Conservation (phyloP, 37 sponge, comb jelly and placozoan species). For the Haliclona indistincta region DNA sequence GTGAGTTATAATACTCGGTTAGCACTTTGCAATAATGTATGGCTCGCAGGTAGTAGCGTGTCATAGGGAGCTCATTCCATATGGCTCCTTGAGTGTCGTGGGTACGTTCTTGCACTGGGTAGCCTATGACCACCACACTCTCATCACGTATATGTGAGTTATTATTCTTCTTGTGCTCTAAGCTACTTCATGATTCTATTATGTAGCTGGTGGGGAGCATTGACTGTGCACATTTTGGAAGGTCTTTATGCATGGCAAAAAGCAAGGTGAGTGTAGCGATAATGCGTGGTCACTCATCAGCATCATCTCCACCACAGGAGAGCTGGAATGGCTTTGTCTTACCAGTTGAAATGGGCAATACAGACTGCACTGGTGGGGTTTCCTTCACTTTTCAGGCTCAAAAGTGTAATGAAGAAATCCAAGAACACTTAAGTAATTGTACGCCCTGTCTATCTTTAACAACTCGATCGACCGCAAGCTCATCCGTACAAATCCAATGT, state of each 20-base stretch:
- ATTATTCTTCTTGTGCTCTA: background rate
- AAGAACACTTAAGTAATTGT: too few relatives aligned
- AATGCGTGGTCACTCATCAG: background rate
- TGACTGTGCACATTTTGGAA: constrained; percentile 9
- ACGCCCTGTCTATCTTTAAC: too few relatives aligned
- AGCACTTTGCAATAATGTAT: too few relatives aligned
- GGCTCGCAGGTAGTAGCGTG: constrained; percentile 35
- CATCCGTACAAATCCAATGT: too few relatives aligned
- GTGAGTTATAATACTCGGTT: too few relatives aligned
- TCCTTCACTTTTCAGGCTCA: constrained; percentile 24
- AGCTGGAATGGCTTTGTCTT: too few relatives aligned
- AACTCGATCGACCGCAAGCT: too few relatives aligned
- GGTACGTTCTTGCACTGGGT: constrained; percentile 39
- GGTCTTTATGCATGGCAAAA: constrained; percentile 1
- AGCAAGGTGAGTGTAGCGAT: constrained; percentile 4
- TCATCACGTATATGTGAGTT: constrained; percentile 12
- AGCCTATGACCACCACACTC: constrained; percentile 7
- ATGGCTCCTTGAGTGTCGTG: constrained; percentile 19
- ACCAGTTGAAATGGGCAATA: constrained; percentile 35
- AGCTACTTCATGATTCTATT: background rate
- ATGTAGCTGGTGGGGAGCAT: constrained; percentile 13
- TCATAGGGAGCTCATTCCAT: constrained; percentile 37
- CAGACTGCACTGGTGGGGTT: constrained; percentile 49
- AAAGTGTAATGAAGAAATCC: background rate
- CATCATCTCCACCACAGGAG: too few relatives aligned